Evolutionary conservation across 1,140 invertebrate species (phyloP).

Genomic region (Lordiphosa mommai): DNA sequence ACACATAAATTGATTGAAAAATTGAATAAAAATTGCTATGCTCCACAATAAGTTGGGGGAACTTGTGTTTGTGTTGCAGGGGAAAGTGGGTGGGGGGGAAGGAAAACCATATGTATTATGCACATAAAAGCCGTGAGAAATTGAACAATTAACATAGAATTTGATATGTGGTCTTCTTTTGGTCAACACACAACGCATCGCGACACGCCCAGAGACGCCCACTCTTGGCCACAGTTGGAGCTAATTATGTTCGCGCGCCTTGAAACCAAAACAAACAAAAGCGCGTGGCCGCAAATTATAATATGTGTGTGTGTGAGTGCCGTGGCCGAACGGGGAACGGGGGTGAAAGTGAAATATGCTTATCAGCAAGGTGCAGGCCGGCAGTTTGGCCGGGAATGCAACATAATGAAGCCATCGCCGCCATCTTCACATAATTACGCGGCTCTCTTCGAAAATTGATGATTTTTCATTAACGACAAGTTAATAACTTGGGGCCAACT

Average conservation of each 20-base stretch:
- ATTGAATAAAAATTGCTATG: too few species aligned
- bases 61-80: too few species aligned
- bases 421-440: constrained; percentile 45
- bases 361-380: constrained; percentile 33
- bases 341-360: constrained; percentile 35
- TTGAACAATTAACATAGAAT: constrained; percentile 9
- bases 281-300: constrained; percentile 33
- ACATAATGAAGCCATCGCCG: constrained; percentile 40
- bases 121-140: constrained; percentile 3
- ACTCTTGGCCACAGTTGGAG: constrained; percentile 5
- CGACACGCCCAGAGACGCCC: neutral
- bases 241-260: constrained; percentile 49
- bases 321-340: neutral
- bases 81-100: too few species aligned
- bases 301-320: neutral
- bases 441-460: constrained; percentile 55
- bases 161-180: neutral
- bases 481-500: constrained; percentile 64
- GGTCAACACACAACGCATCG: neutral
- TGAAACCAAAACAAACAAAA: constrained; percentile 42
- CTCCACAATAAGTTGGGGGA: too few species aligned
- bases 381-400: neutral
- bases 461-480: constrained; percentile 73
- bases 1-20: too few species aligned
- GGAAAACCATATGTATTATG: too few species aligned